Evolutionary conservation across 2,888 invertebrate species (phyloP).

Genomic region (Deroplatys truncata): DNA sequence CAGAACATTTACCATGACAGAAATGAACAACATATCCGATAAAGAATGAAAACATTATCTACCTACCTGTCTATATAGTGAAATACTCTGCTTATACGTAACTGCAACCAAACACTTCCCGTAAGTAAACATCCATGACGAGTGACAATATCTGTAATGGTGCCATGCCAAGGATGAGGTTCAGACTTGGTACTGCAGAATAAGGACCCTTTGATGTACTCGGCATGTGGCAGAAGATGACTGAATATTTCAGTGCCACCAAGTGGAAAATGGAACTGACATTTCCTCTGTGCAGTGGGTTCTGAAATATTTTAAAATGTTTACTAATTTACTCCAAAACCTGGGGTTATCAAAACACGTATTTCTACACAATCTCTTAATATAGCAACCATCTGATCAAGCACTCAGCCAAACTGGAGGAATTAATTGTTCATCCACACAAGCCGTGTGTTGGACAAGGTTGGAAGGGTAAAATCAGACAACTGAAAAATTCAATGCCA

Average conservation of each 20-base stretch:
- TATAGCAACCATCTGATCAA: too few species aligned
- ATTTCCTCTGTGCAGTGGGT: background rate
- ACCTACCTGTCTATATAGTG: background rate
- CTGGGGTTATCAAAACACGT: too few species aligned
- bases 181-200: background rate
- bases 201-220: background rate
- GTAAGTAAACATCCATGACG: background rate
- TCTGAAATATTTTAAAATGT: background rate
- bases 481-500: too few species aligned
- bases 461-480: too few species aligned
- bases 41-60: background rate
- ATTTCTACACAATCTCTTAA: too few species aligned
- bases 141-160: slow-evolving; percentile 10
- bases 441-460: too few species aligned
- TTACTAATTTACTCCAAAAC: too few species aligned
- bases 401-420: too few species aligned
- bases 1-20: background rate
- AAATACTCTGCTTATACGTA: slow-evolving; percentile 15
- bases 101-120: background rate
- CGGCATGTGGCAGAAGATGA: background rate
- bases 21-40: too few species aligned
- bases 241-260: slow-evolving; percentile 13
- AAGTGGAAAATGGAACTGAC: slow-evolving; percentile 1
- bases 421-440: too few species aligned
- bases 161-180: background rate